These are phyloP conservation scores for Tokudaia muenninki DNA, from an alignment of 2,797 vertebrate species.

Conservation along the genomic window DNA sequence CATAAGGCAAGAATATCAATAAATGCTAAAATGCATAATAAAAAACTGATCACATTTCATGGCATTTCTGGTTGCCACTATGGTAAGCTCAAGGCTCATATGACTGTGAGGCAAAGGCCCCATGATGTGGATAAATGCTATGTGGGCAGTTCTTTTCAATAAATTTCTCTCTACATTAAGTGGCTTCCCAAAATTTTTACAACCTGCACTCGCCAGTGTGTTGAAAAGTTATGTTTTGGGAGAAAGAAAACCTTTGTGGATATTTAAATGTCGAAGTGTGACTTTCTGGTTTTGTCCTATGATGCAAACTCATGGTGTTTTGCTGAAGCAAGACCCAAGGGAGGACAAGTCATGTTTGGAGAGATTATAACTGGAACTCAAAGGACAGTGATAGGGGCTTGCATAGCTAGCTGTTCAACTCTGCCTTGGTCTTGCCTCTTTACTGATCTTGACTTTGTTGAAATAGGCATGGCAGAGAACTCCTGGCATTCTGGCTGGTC, in stretches of 20 bases:
- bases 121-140: not conserved
- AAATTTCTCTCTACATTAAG: not conserved
- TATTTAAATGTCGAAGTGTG: not conserved
- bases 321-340: too few species aligned
- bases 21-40: not conserved
- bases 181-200: not conserved
- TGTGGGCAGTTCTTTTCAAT: not conserved
- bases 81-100: not conserved
- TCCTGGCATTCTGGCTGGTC: too few species aligned
- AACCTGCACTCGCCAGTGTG: not conserved
- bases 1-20: not conserved
- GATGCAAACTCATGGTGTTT: too few species aligned
- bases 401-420: too few species aligned
- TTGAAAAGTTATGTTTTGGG: not conserved
- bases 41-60: not conserved
- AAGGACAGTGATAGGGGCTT: too few species aligned
- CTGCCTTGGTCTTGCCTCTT: too few species aligned
- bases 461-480: too few species aligned
- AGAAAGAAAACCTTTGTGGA: not conserved
- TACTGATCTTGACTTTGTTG: too few species aligned
- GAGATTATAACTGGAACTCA: too few species aligned
- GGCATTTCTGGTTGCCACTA: not conserved
- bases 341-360: too few species aligned
- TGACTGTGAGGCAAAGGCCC: not conserved
- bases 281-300: too few species aligned